These are phyloP conservation scores for Jordanella pulchra DNA, from an alignment of 2,797 vertebrate species.

Conservation along the genomic window DNA sequence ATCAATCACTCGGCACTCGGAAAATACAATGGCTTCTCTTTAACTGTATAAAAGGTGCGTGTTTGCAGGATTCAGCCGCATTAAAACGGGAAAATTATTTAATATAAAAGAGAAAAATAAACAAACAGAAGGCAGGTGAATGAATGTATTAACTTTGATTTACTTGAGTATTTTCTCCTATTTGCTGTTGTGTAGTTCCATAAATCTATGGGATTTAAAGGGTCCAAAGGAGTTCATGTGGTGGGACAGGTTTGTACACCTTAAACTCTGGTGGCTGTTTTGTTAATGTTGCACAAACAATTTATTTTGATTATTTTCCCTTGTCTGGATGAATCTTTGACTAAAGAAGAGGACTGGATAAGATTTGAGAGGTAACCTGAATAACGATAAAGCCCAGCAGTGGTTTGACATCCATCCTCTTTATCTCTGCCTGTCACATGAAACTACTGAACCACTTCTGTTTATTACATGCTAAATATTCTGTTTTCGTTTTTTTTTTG, in stretches of 20 bases:
- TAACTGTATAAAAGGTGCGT: background rate
- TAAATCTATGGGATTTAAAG: background rate
- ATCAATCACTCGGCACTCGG: slow-evolving; percentile 14
- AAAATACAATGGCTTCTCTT: background rate
- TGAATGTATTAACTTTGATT: background rate
- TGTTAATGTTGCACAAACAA: background rate
- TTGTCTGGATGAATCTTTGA: background rate
- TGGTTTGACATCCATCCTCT: background rate
- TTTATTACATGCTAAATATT: background rate
- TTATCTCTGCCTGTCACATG: background rate
- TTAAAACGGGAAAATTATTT: background rate
- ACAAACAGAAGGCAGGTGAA: background rate
- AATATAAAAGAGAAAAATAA: background rate
- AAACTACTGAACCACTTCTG: background rate
- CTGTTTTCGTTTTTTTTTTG: no score
- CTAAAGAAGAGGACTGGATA: no score
- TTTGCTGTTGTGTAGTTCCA: background rate
- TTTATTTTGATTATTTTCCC: background rate
- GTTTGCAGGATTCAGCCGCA: background rate
- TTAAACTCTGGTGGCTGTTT: background rate
- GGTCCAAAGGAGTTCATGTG: background rate
- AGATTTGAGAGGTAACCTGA: no score
- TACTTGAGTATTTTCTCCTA: background rate
- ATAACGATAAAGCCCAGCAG: background rate
- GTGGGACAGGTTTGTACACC: background rate